Percentiles rank a stretch among this genome's conserved stretches.
Conservation (phyloP, 2,888 invertebrate genomes). For the Platerodrilus igneus region DNA sequence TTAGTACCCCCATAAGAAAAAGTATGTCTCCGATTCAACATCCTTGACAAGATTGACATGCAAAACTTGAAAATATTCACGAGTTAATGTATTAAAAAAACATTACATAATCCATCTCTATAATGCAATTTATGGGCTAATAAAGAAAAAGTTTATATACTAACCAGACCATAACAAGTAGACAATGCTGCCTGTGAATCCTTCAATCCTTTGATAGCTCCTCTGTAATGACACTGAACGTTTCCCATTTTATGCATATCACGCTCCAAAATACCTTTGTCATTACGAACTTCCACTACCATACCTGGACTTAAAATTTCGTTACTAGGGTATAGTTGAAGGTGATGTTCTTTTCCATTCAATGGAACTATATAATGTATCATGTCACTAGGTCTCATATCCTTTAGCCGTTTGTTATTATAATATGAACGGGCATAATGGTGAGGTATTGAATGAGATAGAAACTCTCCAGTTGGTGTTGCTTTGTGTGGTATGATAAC, state of each 20-base stretch:
- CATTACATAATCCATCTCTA: too few relatives aligned
- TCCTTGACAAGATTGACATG: too few relatives aligned
- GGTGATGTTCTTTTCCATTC: slow-evolving; percentile 41
- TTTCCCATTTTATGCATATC: slow-evolving; percentile 33
- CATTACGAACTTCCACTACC: slow-evolving; percentile 38
- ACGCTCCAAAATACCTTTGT: slow-evolving; percentile 25
- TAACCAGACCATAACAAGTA: slow-evolving; percentile 46
- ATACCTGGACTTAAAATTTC: slow-evolving; percentile 43
- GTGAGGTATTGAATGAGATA: slow-evolving; percentile 43
- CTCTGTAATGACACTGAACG: slow-evolving; percentile 47
- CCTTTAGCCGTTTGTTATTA: neutral
- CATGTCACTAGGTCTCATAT: slow-evolving; percentile 30
- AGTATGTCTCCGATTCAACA: too few relatives aligned
- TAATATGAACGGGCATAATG: slow-evolving; percentile 32
- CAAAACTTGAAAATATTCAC: too few relatives aligned
- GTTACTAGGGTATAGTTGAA: slow-evolving; percentile 41
- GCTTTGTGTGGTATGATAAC: slow-evolving; percentile 43
- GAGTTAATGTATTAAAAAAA: too few relatives aligned
- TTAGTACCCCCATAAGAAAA: too few relatives aligned
- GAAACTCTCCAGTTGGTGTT: slow-evolving; percentile 38
- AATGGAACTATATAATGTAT: slow-evolving; percentile 44
- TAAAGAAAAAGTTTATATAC: too few relatives aligned
- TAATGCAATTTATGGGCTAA: neutral
- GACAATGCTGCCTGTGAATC: slow-evolving; percentile 44
- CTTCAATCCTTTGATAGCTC: slow-evolving; percentile 40